A percentile compares a stretch with the other conserved stretches of the same genome.
These are phyloP conservation scores for Fukomys damarensis DNA, from an alignment of 2,113 vertebrate species.

Conservation along the genomic window DNA sequence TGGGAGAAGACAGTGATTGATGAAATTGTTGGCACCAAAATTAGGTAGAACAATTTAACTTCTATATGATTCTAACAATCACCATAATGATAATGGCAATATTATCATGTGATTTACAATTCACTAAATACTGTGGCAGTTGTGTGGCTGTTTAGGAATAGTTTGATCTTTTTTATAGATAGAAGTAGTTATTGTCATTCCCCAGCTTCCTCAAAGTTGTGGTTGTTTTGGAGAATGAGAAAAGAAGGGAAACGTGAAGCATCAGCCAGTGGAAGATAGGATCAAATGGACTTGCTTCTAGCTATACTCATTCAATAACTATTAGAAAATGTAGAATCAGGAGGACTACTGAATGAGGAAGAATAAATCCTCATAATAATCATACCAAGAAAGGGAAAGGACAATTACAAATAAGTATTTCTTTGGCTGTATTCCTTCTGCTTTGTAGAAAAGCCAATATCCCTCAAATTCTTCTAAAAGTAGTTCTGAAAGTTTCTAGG, in stretches of 20 bases:
- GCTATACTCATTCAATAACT: neutral
- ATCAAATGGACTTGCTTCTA: neutral
- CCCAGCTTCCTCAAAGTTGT: neutral
- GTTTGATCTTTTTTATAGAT: neutral
- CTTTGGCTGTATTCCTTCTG: neutral
- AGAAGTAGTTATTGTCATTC: neutral
- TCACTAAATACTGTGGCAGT: neutral
- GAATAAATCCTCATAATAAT: neutral
- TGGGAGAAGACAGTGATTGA: neutral
- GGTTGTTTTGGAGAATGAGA: neutral
- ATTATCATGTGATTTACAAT: neutral
- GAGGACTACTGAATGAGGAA: neutral
- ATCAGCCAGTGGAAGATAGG: neutral
- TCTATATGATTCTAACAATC: neutral
- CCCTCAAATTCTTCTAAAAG: constrained; percentile 7
- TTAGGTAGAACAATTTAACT: neutral
- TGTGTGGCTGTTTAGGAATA: neutral
- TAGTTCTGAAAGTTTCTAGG: neutral
- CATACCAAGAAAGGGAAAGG: constrained; percentile 2
- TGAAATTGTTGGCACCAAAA: constrained; percentile 5
- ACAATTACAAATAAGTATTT: neutral
- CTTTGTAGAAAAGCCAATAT: constrained; percentile 36
- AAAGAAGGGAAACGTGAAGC: neutral
- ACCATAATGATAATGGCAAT: neutral
- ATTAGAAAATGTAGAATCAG: neutral